A percentile compares a stretch with the other conserved stretches of the same genome.
Evolutionary conservation across 2,797 vertebrate genomes (phyloP).

Genomic region (Gastrophryne carolinensis): DNA sequence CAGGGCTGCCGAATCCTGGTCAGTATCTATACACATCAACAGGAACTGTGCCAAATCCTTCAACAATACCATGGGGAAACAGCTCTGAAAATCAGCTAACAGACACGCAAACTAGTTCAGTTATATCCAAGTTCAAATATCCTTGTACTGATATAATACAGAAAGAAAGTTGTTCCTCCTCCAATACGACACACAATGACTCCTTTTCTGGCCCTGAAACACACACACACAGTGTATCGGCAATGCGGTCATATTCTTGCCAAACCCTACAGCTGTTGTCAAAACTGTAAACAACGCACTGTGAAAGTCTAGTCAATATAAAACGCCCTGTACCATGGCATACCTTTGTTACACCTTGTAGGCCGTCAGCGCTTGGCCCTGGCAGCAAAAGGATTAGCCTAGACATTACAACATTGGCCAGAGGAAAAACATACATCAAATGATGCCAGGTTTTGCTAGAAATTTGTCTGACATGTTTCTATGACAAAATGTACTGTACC

Average conservation of each 20-base stretch:
- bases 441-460: too few species aligned
- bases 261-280: slow-evolving; percentile 18
- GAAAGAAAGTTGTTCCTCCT: neutral
- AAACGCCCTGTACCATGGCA: neutral
- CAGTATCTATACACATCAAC: neutral
- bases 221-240: neutral
- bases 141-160: neutral
- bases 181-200: neutral
- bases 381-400: too few species aligned
- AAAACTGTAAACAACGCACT: neutral
- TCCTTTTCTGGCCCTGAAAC: neutral
- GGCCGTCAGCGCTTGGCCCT: neutral
- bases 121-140: too few species aligned
- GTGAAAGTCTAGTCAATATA: neutral
- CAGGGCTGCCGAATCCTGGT: neutral
- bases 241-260: neutral
- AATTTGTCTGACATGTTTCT: too few species aligned
- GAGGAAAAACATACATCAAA: too few species aligned
- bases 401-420: too few species aligned
- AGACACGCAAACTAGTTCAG: neutral
- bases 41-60: neutral
- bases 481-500: too few species aligned
- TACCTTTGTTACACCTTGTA: neutral
- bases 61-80: neutral
- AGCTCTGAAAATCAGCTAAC: neutral